Percentiles rank a stretch among this genome's conserved stretches.
Evolutionary conservation across 2,113 vertebrate genomes (phyloP).

Genomic region (Cebidichthys violaceus): DNA sequence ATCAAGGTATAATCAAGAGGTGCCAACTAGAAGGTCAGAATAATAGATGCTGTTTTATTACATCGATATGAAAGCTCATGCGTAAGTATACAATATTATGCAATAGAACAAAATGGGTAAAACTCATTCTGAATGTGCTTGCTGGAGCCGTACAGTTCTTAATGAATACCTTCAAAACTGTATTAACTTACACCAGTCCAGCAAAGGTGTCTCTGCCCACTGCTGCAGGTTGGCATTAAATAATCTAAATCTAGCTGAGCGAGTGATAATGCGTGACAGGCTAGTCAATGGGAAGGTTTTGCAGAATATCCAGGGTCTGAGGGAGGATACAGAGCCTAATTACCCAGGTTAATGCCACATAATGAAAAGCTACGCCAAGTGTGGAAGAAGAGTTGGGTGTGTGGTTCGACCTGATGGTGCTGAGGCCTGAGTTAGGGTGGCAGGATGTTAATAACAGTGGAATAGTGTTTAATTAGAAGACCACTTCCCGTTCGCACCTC

Average conservation of each 20-base stretch:
- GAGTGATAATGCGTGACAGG: slow-evolving; percentile 42
- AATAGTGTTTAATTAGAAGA: slow-evolving; percentile 99
- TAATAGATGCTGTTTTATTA: not conserved
- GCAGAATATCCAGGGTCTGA: slow-evolving; percentile 45
- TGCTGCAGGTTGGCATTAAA: slow-evolving; percentile 16
- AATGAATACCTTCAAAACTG: not conserved
- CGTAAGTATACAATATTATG: not conserved
- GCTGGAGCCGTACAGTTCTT: not conserved
- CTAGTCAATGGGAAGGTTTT: slow-evolving; percentile 34
- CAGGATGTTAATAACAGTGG: slow-evolving; percentile 97
- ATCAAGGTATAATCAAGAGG: slow-evolving; percentile 3
- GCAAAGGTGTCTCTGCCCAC: slow-evolving; percentile 4
- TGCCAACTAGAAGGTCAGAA: not conserved
- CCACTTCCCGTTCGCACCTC: slow-evolving; percentile 91
- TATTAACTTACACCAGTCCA: slow-evolving; percentile 7
- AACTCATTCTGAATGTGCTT: not conserved
- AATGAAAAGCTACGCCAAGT: slow-evolving; percentile 14
- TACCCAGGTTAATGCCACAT: slow-evolving; percentile 72
- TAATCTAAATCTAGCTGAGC: slow-evolving; percentile 31
- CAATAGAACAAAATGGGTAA: not conserved
- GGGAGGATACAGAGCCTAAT: slow-evolving; percentile 57
- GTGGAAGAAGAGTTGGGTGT: slow-evolving; percentile 47
- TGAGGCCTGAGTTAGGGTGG: slow-evolving; percentile 64
- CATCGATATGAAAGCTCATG: not conserved
- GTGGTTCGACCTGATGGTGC: slow-evolving; percentile 61